phyloP scores from a whole-genome alignment of 2,797 vertebrate genomes.

The Amblyraja radiata region DNA sequence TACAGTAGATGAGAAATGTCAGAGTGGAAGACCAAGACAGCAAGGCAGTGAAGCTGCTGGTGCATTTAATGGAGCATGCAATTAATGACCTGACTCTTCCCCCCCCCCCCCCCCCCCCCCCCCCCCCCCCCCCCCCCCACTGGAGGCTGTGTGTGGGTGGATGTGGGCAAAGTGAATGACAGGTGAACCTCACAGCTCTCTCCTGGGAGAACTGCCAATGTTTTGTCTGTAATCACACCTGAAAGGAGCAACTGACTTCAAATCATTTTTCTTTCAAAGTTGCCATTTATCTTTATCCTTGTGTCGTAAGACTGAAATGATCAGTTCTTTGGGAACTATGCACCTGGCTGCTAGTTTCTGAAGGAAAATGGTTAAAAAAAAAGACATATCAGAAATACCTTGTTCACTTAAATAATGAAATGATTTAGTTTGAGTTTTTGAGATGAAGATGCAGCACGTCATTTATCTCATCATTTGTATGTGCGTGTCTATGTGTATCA shows the following conservation, averaged over 20 bases:
- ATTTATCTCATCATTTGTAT: background rate
- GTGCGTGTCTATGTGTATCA: too few species aligned
- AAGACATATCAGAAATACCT: background rate
- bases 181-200: background rate
- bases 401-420: background rate
- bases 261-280: background rate
- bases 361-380: background rate
- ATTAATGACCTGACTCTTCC: background rate
- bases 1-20: conserved; percentile 7
- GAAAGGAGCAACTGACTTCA: background rate
- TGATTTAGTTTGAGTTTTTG: background rate
- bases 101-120: background rate
- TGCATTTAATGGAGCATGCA: background rate
- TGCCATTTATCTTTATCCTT: background rate
- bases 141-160: conserved; percentile 27
- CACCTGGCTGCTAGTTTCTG: too few species aligned
- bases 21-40: background rate
- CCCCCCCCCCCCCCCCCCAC: conserved; percentile 27
- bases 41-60: background rate
- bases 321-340: background rate
- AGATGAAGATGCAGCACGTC: background rate
- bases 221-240: background rate
- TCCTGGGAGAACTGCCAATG: conserved; percentile 19
- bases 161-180: conserved; percentile 28
- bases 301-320: background rate